Evolutionary conservation across 2,888 invertebrate genomes (phyloP), one percentile per base, ranked within the genome.

Genomic region (Drosophila anceps): DNA sequence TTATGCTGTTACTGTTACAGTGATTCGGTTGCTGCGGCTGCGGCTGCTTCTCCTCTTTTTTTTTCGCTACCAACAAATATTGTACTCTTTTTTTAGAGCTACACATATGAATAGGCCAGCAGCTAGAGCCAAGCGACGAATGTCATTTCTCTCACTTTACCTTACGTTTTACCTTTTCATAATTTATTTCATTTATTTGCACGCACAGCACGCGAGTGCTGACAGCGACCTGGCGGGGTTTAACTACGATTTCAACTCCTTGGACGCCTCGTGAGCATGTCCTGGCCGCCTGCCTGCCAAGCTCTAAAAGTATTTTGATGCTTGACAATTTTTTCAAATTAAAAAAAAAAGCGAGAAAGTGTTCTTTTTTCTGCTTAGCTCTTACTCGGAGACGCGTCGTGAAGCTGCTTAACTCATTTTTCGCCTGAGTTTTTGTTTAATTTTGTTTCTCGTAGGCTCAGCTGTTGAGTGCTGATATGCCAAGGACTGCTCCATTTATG

Each of bases 131-230:
- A 67, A 68, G 59, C 79, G 57, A 67, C 63, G 37, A 66, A 65
- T 73, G 68, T 66, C 76, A 83, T 85, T 83, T 74, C 88, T 78
- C 86, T 76, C 81, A 73, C 79, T 88, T 88, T 78, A 55, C 73
- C 70, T 55, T 57, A 59, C 71, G 61, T 75, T 76, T 69, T 59
- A 35, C 43, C 27, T 60, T 58, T 68, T 50, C 82, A 90, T 86
- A 86, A 86, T 88, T 90, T 84, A 86, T 86, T 88, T 88, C 88
- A 90, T 86, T 86, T 86, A 90, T 86, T 83, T 76, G 72, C 79
- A 90, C 90, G 90, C 85, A 90, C 68, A 66, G 75, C 88, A 90
- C 73, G 79, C 71, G 79, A 67, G 66, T 76, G 68, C 62, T 61
- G 70, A 71, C 61, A 54, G 10, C 53, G 53, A 24, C 53, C 53